Conservation (phyloP, 2,113 vertebrate species). For the Brachyhypopomus occidentalis region DNA sequence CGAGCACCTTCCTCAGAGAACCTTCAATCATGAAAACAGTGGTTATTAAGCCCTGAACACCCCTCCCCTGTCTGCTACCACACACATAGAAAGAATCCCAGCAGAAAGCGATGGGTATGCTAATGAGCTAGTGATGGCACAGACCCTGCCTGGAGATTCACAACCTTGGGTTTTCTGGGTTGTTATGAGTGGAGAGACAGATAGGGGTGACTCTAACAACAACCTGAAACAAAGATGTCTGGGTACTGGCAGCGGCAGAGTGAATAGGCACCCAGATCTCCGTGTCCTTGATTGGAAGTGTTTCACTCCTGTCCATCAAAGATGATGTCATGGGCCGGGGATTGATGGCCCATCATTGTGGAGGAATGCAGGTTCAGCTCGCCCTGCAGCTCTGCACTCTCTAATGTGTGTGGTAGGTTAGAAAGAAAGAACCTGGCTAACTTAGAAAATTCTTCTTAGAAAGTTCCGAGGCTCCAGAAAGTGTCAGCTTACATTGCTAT, state of each 20-base stretch:
- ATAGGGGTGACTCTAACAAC: not conserved
- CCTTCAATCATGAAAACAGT: constrained; percentile 29
- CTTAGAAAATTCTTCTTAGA: constrained; percentile 9
- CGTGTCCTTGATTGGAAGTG: constrained; percentile 11
- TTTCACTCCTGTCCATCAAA: not conserved
- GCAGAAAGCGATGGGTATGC: not conserved
- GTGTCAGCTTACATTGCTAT: not conserved
- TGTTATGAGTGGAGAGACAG: not conserved
- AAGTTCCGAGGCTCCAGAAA: constrained; percentile 8
- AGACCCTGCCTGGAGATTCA: not conserved
- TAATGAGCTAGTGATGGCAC: not conserved
- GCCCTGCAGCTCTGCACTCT: constrained; percentile 25
- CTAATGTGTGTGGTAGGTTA: constrained; percentile 27
- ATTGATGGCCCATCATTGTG: constrained; percentile 33
- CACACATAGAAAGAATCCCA: not conserved
- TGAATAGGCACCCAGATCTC: not conserved
- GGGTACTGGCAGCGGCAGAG: constrained; percentile 9
- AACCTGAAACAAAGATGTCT: constrained; percentile 4
- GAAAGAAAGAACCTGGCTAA: constrained; percentile 4
- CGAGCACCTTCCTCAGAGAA: constrained; percentile 9
- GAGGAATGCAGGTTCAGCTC: constrained; percentile 25
- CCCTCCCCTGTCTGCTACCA: not conserved
- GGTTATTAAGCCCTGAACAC: not conserved
- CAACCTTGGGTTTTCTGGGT: not conserved
- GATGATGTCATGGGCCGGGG: constrained; percentile 40